Evolutionary conservation across 2,888 invertebrate genomes (phyloP), one percentile per base, ranked within the genome.

Genomic region (Parnassius smintheus): DNA sequence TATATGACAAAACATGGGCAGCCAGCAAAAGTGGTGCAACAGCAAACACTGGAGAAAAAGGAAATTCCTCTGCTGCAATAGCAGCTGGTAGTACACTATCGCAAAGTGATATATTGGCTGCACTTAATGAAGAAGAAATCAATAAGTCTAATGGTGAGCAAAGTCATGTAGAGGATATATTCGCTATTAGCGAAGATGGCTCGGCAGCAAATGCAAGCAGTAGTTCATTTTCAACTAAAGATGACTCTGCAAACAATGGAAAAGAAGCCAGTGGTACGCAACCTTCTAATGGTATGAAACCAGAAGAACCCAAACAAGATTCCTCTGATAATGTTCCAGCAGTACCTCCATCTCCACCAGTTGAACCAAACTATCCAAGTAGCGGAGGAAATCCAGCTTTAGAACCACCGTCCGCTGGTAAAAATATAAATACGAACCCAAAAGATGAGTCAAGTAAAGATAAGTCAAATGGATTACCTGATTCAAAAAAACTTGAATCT

Each of bases 1-100:
- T 74, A 12, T 63, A 69, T 64, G 70, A 72, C 10, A 61, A 67
- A 18, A 66, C 69, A 42, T 45, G 66, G 45, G 70, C 73, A 13
- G 59, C 67, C n/a, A 71, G 74, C 56, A 12, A 35, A 1, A 70
- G 73, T 35, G 55, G 50, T 44, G 64, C 66, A 35, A 44, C 62
- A 49, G 68, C 69, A 13, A 18, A 51, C 0, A 9, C 61, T 13
- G 60, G 64, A 10, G 59, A 59, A 44, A 48, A 25, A 2, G 68
- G 65, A 3, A 46, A 65, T 50, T 52, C 63, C 1, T 54, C 70
- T 22, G 62, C 69, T 11, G 64, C 70, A 9, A 56, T 67, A 1
- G 60, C 71, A 25, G 66, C 73, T 35, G 65, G 64, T 1, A 64
- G 67, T 12, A 59, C 74, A 10, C 55, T 66, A n/a, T 63, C 70